Percentiles rank a stretch among this genome's conserved stretches.
Conservation (phyloP, 2,888 invertebrate genomes). For the Lepetodrilus schrolli region DNA sequence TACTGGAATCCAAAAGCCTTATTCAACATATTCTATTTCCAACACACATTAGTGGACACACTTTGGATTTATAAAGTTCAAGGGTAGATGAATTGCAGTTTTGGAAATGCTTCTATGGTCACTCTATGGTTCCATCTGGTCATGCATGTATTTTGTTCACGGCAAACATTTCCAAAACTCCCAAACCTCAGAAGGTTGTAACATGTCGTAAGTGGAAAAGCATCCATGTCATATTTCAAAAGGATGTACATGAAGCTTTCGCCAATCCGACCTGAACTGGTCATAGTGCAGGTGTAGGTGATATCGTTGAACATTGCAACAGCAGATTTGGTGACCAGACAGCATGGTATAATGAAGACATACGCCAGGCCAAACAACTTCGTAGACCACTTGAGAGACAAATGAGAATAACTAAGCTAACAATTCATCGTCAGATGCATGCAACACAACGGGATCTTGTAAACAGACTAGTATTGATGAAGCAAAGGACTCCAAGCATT, state of each 20-base stretch:
- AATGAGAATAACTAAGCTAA: background rate
- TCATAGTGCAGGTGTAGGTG: background rate
- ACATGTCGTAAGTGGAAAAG: background rate
- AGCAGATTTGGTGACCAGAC: background rate
- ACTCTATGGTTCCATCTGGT: background rate
- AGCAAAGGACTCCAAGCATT: background rate
- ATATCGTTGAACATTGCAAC: background rate
- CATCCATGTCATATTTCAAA: background rate
- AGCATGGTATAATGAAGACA: background rate
- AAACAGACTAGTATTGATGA: background rate
- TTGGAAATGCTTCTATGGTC: background rate
- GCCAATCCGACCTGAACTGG: too few species aligned
- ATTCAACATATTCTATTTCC: background rate
- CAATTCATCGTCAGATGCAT: background rate
- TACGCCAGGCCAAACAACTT: background rate
- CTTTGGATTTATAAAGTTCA: background rate
- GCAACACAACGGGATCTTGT: background rate
- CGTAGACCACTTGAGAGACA: background rate
- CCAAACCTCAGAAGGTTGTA: background rate
- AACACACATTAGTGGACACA: background rate
- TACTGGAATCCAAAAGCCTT: background rate
- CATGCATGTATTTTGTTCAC: background rate
- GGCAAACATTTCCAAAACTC: background rate
- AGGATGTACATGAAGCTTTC: background rate
- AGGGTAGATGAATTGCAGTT: background rate